Percentiles rank a stretch among this genome's conserved stretches.
phyloP scores from a whole-genome alignment of 2,797 vertebrate genomes.

The Bufotes viridis region DNA sequence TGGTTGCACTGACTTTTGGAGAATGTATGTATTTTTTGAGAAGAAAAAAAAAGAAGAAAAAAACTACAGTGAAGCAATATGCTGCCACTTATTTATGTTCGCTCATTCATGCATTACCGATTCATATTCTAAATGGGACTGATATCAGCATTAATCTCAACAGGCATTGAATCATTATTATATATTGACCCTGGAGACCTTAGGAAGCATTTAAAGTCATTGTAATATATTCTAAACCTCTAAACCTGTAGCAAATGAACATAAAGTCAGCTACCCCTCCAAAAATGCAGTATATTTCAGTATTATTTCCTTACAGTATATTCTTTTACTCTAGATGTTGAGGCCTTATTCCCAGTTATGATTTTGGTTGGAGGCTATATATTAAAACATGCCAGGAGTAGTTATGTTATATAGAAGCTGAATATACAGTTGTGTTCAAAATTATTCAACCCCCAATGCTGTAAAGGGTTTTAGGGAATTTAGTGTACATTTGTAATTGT shows the following conservation, averaged over 20 bases:
- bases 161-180: constrained; percentile 50
- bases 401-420: too few relatives aligned
- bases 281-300: background rate
- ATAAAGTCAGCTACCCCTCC: background rate
- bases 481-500: too few relatives aligned
- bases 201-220: constrained; percentile 25
- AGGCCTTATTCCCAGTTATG: too few relatives aligned
- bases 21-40: constrained; percentile 45
- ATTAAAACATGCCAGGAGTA: too few relatives aligned
- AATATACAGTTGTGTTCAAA: too few relatives aligned
- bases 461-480: too few relatives aligned
- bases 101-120: constrained; percentile 54
- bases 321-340: too few relatives aligned
- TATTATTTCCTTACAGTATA: background rate
- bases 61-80: constrained; percentile 32
- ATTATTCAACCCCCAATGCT: too few relatives aligned
- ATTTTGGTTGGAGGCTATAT: too few relatives aligned
- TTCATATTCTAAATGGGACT: constrained; percentile 58
- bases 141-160: constrained; percentile 56
- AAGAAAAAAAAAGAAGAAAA: constrained; percentile 37
- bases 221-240: background rate
- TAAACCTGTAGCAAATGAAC: background rate
- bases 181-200: constrained; percentile 28
- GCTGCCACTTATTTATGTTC: constrained; percentile 52
- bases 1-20: constrained; percentile 48